phyloP scores from a whole-genome alignment of 2,888 invertebrate species.

The Tryphoninae sp. region DNA sequence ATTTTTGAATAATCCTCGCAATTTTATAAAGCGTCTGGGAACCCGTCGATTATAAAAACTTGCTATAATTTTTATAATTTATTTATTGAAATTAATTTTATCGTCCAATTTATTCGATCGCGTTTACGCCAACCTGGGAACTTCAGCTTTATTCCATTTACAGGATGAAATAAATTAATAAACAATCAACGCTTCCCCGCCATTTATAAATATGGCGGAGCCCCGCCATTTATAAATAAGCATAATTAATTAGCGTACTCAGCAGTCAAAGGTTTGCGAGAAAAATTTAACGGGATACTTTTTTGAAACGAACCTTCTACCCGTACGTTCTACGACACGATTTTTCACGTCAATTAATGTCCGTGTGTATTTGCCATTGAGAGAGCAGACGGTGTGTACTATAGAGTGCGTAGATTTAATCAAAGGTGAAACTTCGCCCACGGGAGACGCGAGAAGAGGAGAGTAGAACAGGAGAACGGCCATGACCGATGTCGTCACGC shows the following conservation, averaged over 20 bases:
- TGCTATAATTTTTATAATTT: too few relatives aligned
- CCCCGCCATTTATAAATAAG: background rate
- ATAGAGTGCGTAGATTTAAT: slow-evolving; percentile 45
- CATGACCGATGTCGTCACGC: slow-evolving; percentile 51
- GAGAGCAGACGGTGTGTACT: background rate
- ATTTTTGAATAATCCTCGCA: too few relatives aligned
- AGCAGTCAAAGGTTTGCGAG: background rate
- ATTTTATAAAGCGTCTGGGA: too few relatives aligned
- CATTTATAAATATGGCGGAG: background rate
- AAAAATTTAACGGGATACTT: background rate
- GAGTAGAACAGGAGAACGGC: slow-evolving; percentile 21
- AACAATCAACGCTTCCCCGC: background rate
- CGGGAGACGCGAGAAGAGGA: slow-evolving; percentile 10
- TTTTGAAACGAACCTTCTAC: background rate
- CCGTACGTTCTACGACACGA: background rate
- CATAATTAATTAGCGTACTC: background rate
- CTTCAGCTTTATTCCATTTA: background rate
- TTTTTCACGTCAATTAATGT: background rate
- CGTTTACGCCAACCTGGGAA: background rate
- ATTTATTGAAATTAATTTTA: too few relatives aligned
- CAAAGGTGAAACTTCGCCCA: slow-evolving; percentile 44
- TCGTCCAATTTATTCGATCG: too few relatives aligned
- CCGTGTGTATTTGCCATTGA: slow-evolving; percentile 10
- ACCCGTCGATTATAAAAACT: too few relatives aligned
- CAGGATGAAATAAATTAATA: too few relatives aligned